Evolutionary conservation across 2,113 vertebrate species (phyloP).

Genomic region (Silurus meridionalis): DNA sequence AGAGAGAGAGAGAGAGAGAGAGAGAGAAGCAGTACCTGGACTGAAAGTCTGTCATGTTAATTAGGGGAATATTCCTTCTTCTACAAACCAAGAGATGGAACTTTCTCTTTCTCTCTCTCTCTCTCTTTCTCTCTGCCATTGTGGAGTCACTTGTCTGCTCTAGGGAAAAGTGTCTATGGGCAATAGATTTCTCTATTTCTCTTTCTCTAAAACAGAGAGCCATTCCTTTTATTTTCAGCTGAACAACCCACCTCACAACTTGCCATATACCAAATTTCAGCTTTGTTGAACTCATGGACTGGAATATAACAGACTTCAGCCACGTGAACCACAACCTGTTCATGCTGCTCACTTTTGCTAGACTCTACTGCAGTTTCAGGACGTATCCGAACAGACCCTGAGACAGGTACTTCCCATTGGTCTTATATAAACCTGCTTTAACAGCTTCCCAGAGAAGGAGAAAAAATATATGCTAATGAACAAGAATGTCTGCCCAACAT

Average conservation of each 20-base stretch:
- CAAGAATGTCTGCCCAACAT: not conserved
- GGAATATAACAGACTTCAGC: not conserved
- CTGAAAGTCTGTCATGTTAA: conserved; percentile 20
- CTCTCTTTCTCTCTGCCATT: not conserved
- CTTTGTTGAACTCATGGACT: not conserved
- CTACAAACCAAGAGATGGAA: not conserved
- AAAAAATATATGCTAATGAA: not conserved
- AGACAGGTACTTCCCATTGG: not conserved
- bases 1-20: not conserved
- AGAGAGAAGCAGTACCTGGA: conserved; percentile 12
- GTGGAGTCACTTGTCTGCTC: not conserved
- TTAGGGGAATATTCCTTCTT: not conserved
- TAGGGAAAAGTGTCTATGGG: not conserved
- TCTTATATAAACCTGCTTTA: not conserved
- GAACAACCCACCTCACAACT: not conserved
- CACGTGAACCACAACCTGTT: not conserved
- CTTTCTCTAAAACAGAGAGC: not conserved
- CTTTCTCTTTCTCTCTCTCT: conserved; percentile 18
- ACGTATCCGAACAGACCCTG: not conserved
- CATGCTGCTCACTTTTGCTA: not conserved
- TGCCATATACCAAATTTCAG: not conserved
- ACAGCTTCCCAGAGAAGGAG: not conserved
- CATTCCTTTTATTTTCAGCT: not conserved
- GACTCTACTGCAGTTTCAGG: not conserved
- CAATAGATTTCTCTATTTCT: not conserved